Evolutionary conservation across 2,113 vertebrate genomes (phyloP), one percentile per base, ranked within the genome.

Genomic region (Orcinus orca): DNA sequence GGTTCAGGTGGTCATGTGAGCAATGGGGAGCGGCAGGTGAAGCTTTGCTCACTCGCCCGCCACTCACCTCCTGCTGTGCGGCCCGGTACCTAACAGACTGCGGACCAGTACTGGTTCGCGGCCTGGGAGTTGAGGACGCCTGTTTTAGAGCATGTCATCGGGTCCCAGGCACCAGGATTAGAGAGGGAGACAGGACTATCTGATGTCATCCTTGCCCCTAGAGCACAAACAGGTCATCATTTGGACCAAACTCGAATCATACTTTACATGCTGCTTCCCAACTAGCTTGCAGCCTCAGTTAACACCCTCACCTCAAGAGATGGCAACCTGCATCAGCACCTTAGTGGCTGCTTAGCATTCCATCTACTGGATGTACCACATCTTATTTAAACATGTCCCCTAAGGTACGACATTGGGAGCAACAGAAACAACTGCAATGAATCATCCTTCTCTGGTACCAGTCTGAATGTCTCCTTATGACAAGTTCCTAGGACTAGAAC

Each of bases 341-440:
- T 20, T 5, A 13, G 68, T 10, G 55, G 62, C 60, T 62, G 36
- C 60, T n/a, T 15, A 38, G 18, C 25, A 23, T n/a, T 31, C 47
- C 3, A 29, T 3, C 76, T 67, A 11, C 55, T 4, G 60, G 55
- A 55, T 13, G 2, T 1, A n/a, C 44, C 7, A 21, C 10, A 4
- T 29, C 21, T 36, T 53, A 26, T n/a, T 20, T 21, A 55, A 70
- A 76, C n/a, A 58, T 4, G 41, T 41, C 36, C 74, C 77, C 44
- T 3, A 23, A 0, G 29, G 14, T 44, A 58, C 4, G 31, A 71
- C 41, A 18, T 2, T 4, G 1, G 29, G 36, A 55, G 20, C 53
- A 38, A 93, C 33, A 44, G 8, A 33, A 76, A 77, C 50, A 50
- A 44, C 76, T 23, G 25, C 14, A 36, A n/a, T 0, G 31, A 12